phyloP scores from a whole-genome alignment of 2,888 invertebrate genomes.

The Stenodera caucasica region DNA sequence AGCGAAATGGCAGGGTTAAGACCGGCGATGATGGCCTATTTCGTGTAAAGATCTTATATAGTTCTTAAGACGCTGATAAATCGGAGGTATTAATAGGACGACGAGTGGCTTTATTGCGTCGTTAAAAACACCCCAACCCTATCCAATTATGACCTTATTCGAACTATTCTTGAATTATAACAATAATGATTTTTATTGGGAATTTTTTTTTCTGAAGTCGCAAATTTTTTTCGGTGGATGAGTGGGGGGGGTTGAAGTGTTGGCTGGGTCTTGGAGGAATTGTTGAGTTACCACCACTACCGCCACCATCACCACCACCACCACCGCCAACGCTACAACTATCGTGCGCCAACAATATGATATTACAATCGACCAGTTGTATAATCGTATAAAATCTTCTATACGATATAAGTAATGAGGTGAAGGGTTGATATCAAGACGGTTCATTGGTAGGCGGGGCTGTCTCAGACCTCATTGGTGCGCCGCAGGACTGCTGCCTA shows the following conservation, averaged over 20 bases:
- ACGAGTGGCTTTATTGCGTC: constrained; percentile 26
- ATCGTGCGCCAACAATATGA: constrained; percentile 31
- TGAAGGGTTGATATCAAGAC: constrained; percentile 54
- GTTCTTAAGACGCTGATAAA: constrained; percentile 52
- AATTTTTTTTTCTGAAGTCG: too few species aligned
- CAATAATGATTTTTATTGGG: too few species aligned
- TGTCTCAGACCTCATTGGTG: constrained; percentile 56
- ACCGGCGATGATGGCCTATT: constrained; percentile 51
- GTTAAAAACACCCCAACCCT: constrained; percentile 13
- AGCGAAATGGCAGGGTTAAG: constrained; percentile 52
- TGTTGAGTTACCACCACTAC: constrained; percentile 16
- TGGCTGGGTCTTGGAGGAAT: constrained; percentile 36
- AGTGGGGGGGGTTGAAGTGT: constrained; percentile 41
- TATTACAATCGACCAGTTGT: constrained; percentile 43
- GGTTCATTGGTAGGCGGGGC: constrained; percentile 57
- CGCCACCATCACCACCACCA: not conserved
- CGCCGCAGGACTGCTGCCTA: constrained; percentile 54
- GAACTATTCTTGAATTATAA: too few species aligned
- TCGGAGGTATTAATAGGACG: constrained; percentile 43
- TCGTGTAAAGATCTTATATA: constrained; percentile 41
- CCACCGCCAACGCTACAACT: not conserved
- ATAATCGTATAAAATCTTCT: constrained; percentile 25
- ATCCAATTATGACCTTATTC: not conserved
- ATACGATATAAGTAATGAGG: constrained; percentile 32
- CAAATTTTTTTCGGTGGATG: too few species aligned